phyloP scores from a whole-genome alignment of 2,888 invertebrate species.

The Blera fallax region DNA sequence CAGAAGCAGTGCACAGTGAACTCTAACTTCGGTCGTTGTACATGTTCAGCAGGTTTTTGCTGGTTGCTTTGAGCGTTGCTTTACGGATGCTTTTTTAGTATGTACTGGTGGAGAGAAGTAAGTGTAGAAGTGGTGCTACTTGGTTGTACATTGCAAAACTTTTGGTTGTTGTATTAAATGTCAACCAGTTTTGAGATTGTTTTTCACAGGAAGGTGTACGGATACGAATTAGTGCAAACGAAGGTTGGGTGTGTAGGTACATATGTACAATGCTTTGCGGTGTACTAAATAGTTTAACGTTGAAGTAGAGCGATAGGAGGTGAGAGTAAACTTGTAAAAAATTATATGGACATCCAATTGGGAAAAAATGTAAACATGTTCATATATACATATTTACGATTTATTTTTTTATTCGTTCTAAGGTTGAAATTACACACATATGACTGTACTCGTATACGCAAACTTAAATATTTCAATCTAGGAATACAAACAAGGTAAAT shows the following conservation, averaged over 20 bases:
- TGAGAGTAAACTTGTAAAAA: not conserved
- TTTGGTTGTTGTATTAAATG: slow-evolving; percentile 51
- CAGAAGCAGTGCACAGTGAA: slow-evolving; percentile 39
- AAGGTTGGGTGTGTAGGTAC: slow-evolving; percentile 17
- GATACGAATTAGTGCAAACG: slow-evolving; percentile 9
- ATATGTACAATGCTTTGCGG: not conserved
- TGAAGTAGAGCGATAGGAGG: not conserved
- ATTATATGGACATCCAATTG: not conserved
- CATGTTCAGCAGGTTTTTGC: slow-evolving; percentile 58
- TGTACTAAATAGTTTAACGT: not conserved
- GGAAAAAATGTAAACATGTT: not conserved
- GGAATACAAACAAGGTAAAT: not conserved
- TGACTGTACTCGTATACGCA: too few species aligned
- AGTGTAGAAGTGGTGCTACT: slow-evolving; percentile 19
- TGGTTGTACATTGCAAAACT: slow-evolving; percentile 21
- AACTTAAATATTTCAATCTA: not conserved
- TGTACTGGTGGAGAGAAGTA: slow-evolving; percentile 2
- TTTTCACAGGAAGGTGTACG: slow-evolving; percentile 9
- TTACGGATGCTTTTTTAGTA: slow-evolving; percentile 11
- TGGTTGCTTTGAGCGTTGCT: slow-evolving; percentile 17
- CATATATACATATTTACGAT: not conserved
- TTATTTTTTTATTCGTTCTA: not conserved
- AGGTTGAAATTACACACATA: not conserved
- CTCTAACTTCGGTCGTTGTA: slow-evolving; percentile 35
- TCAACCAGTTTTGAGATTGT: slow-evolving; percentile 50